Conservation (phyloP, 2,113 vertebrate species). For the Crotalus horridus region DNA sequence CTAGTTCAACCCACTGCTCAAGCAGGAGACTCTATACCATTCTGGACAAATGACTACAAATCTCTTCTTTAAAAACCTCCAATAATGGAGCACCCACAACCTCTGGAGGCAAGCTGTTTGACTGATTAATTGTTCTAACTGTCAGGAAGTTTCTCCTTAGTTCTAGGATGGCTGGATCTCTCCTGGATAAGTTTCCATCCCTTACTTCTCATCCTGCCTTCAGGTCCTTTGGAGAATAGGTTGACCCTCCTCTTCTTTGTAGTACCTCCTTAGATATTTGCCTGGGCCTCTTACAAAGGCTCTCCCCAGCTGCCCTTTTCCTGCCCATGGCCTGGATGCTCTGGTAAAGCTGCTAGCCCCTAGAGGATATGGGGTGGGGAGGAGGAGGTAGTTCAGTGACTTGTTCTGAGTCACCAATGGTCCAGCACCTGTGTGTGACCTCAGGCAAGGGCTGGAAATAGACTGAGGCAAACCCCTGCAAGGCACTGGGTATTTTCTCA, state of each 20-base stretch:
- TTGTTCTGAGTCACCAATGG: constrained; percentile 27
- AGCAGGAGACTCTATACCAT: neutral
- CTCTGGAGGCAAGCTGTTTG: neutral
- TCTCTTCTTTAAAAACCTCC: neutral
- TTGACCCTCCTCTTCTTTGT: neutral
- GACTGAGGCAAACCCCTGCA: constrained; percentile 31
- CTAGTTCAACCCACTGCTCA: neutral
- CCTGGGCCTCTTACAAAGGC: neutral
- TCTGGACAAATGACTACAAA: neutral
- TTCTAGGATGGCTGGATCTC: neutral
- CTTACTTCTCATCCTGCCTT: neutral
- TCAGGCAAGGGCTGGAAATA: neutral
- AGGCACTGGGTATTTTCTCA: neutral
- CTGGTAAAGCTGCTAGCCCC: neutral
- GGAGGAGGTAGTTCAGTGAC: neutral
- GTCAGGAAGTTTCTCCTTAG: neutral
- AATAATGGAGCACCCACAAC: neutral
- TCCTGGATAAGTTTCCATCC: neutral
- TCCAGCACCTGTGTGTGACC: constrained; percentile 35
- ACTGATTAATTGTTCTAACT: too few species aligned
- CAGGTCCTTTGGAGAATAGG: neutral
- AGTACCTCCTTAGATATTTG: neutral
- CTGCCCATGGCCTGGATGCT: neutral
- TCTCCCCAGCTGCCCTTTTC: neutral
- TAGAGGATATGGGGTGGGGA: constrained; percentile 19